Base-by-base conservation (phyloP, 2,888 invertebrate species). In the Tetragnatha montana region DNA sequence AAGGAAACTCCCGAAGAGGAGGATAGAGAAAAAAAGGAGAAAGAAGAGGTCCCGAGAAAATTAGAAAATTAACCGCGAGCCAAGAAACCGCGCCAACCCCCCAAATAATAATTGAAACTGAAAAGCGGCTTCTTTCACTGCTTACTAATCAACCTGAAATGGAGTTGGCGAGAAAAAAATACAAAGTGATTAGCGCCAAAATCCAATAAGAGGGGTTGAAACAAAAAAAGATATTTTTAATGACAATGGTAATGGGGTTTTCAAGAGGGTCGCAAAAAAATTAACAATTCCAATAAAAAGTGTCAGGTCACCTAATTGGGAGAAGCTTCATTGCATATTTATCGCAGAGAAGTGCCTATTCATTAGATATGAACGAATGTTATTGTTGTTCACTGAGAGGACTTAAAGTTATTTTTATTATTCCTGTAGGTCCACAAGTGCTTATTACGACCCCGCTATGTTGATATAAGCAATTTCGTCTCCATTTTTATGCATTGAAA, bases 31-130 rank as follows among this genome's bases (percentile, higher is more conserved):
- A 74, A 68, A 87, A 80, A 73, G 73, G 50, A 80, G 75, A 22
- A 17, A 19, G 6, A 10, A 35, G 19, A 71, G 35, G 21, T 70
- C 71, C 80, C 49, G 68, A 80, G 84, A 89, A 89, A 89, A 89
- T 89, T 89, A 89, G 89, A 89, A 89, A 89, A 89, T 89, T 89
- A 89, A 89, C 85, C 81, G 60, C 85, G 21, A 85, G 83, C 83
- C 60, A 10, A 17, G 60, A 60, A 74, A 78, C 22, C 35, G 68
- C 51, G 69, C 80, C 70, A 47, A 88, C 85, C 85, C 85, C n/a
- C 81, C 81, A 85, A 85, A 89, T 85, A 85, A 89, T 85, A 85
- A 89, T 85, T 84, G 85, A 89, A 89, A 89, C 70, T 78, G 89
- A 85, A 89, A 89, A 85, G 85, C 85, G 17, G 85, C 89, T 85